Evolutionary conservation across 2,888 invertebrate genomes (phyloP).

Genomic region (Tridacna gigas): DNA sequence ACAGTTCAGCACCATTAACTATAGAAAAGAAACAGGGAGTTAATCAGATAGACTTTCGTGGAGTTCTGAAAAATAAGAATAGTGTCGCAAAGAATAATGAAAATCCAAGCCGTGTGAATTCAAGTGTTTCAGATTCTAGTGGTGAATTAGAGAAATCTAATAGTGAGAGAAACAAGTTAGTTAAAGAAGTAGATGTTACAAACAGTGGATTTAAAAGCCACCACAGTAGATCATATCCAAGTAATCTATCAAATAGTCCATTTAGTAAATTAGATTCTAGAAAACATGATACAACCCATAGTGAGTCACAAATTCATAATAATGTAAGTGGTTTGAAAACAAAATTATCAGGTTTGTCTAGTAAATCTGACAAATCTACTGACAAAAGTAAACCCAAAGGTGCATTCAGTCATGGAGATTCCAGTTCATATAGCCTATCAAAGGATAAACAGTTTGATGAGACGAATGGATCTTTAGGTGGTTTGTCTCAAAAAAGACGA

Average conservation of each 20-base stretch:
- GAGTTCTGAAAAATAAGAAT: slow-evolving; percentile 54
- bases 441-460: background rate
- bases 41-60: slow-evolving; percentile 62
- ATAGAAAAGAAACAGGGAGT: slow-evolving; percentile 50
- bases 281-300: background rate
- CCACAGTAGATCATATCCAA: slow-evolving; percentile 7
- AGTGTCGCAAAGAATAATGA: background rate
- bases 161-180: slow-evolving; percentile 29
- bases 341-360: no score
- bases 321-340: background rate
- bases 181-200: slow-evolving; percentile 17
- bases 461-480: background rate
- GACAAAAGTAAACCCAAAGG: background rate
- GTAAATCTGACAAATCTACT: no score
- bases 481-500: slow-evolving; percentile 42
- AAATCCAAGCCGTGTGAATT: slow-evolving; percentile 15
- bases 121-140: slow-evolving; percentile 18
- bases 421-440: background rate
- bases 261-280: background rate
- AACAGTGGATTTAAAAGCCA: slow-evolving; percentile 4
- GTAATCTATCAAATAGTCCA: background rate
- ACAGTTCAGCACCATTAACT: background rate
- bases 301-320: slow-evolving; percentile 5
- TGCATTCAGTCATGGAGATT: background rate
- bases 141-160: slow-evolving; percentile 28